These are phyloP conservation scores for Pseudomyrmex gracilis DNA, from an alignment of 1,140 invertebrate genomes.

Conservation along the genomic window DNA sequence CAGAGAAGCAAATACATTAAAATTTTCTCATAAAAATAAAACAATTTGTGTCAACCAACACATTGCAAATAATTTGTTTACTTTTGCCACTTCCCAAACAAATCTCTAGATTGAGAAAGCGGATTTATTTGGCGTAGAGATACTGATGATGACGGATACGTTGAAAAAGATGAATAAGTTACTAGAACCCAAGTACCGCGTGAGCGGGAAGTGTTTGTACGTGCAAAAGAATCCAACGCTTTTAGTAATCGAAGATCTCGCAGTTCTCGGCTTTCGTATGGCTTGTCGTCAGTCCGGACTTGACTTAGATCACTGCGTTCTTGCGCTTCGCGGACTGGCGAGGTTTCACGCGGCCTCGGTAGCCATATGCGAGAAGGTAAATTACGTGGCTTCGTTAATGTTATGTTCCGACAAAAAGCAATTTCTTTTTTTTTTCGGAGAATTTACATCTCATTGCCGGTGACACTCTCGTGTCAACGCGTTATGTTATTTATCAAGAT, in stretches of 20 bases:
- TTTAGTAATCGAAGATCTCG: conserved; percentile 86
- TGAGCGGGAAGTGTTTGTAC: conserved; percentile 77
- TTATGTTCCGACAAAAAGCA: neutral
- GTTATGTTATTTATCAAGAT: neutral
- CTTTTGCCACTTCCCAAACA: neutral
- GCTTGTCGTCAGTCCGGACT: conserved; percentile 85
- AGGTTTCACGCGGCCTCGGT: conserved; percentile 87
- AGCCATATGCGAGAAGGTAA: conserved; percentile 85
- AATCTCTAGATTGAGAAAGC: conserved; percentile 71
- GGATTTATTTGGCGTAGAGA: conserved; percentile 79
- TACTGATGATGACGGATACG: conserved; percentile 80
- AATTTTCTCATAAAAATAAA: conserved; percentile 29
- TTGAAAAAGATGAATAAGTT: conserved; percentile 80
- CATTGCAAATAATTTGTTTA: neutral
- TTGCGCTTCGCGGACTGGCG: conserved; percentile 86
- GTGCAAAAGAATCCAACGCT: conserved; percentile 79
- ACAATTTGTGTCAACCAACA: conserved; percentile 16
- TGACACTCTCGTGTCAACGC: neutral
- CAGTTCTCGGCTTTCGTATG: conserved; percentile 86
- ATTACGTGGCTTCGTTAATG: neutral
- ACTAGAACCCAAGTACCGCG: conserved; percentile 53
- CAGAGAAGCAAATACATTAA: too few relatives aligned
- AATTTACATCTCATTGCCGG: neutral
- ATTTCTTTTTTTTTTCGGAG: neutral
- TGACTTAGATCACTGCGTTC: conserved; percentile 84